Evolutionary conservation across 2,797 vertebrate species (phyloP).

Genomic region (Rhabdophis nuchalis): DNA sequence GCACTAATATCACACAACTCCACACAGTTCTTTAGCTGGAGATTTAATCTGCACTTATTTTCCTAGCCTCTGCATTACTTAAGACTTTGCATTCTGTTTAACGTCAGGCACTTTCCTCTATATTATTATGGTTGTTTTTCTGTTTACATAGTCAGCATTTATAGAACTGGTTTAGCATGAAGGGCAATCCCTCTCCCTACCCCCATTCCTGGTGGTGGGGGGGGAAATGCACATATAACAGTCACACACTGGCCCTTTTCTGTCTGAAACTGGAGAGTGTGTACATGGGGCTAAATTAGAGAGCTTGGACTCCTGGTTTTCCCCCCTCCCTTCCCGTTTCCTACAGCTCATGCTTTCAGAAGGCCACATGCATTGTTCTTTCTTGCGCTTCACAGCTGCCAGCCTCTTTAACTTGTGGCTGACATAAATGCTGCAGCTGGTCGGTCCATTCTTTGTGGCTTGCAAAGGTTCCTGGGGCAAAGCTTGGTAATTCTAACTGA

Average conservation of each 20-base stretch:
- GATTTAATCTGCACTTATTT: background rate
- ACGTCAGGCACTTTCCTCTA: background rate
- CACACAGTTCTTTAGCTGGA: background rate
- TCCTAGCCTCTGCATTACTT: background rate
- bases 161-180: background rate
- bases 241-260: background rate
- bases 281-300: constrained; percentile 42
- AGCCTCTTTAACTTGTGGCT: constrained; percentile 28
- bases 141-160: background rate
- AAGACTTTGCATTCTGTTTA: background rate
- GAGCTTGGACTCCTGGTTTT: background rate
- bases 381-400: constrained; percentile 45
- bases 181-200: background rate
- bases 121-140: background rate
- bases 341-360: constrained; percentile 31
- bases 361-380: constrained; percentile 26
- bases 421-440: constrained; percentile 45
- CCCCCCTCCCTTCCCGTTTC: constrained; percentile 37
- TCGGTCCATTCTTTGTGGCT: constrained; percentile 19
- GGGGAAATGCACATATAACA: background rate
- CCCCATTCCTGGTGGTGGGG: background rate
- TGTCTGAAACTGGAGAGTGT: constrained; percentile 3
- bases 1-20: background rate
- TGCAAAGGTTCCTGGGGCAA: constrained; percentile 22
- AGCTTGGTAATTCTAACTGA: constrained; percentile 36